Evolutionary conservation across 2,888 invertebrate genomes (phyloP).

Genomic region (Dendrolimus houi): DNA sequence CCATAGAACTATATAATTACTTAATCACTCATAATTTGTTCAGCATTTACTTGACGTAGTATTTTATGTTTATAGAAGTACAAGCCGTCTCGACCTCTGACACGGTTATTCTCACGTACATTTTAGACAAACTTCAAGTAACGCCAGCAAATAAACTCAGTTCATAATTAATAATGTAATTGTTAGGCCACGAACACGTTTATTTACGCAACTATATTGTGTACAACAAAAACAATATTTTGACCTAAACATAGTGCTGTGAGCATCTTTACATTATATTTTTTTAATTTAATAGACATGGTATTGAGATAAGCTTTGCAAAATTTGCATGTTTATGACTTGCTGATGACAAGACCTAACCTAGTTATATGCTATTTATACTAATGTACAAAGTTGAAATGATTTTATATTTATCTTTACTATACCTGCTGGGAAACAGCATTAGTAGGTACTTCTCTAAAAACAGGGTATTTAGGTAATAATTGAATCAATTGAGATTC

Average conservation of each 20-base stretch:
- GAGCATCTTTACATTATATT: background rate
- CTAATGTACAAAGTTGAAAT: no score
- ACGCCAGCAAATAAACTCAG: background rate
- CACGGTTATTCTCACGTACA: background rate
- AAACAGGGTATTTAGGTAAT: no score
- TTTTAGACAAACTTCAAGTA: background rate
- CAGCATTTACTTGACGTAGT: background rate
- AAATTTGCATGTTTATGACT: background rate
- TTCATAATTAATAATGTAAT: conserved; percentile 27
- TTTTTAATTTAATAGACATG: background rate
- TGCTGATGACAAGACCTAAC: no score
- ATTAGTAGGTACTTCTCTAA: no score
- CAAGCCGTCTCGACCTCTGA: background rate
- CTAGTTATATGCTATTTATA: no score
- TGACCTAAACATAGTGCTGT: background rate
- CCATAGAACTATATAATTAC: background rate
- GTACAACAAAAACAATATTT: conserved; percentile 1
- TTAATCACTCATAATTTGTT: background rate
- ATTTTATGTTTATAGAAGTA: background rate
- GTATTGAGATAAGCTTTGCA: background rate
- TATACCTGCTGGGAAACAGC: no score
- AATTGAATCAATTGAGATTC: no score
- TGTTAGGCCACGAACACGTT: conserved; percentile 22
- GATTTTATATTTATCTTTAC: no score
- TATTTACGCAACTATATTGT: conserved; percentile 19